Evolutionary conservation across 2,797 vertebrate genomes (phyloP).

Genomic region (Potorous gilbertii): DNA sequence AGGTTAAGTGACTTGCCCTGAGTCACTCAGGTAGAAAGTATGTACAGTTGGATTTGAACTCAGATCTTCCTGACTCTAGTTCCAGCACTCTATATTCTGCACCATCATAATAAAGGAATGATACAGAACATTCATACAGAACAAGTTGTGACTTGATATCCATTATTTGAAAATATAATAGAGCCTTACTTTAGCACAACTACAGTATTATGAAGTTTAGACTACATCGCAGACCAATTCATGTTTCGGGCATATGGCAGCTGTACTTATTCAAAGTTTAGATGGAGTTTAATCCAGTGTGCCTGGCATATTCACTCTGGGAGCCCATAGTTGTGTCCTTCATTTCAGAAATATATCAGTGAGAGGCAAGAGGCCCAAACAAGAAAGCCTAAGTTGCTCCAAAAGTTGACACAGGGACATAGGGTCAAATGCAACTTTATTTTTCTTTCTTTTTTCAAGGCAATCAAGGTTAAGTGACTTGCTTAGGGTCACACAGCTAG

Average conservation of each 20-base stretch:
- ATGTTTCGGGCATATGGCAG: neutral
- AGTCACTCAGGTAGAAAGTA: neutral
- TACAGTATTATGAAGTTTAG: neutral
- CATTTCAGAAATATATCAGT: neutral
- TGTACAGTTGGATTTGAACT: neutral
- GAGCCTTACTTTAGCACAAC: neutral
- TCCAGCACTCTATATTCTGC: neutral
- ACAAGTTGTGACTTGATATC: neutral
- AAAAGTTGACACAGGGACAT: neutral
- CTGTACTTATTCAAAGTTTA: neutral
- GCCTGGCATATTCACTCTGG: neutral
- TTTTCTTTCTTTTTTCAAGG: too few relatives aligned
- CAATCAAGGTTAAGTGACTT: too few relatives aligned
- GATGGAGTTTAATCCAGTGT: neutral
- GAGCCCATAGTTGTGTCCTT: neutral
- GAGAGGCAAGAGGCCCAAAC: neutral
- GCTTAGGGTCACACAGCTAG: too few relatives aligned
- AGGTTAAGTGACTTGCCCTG: neutral
- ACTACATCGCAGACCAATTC: neutral
- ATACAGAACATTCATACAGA: neutral
- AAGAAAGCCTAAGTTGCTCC: neutral
- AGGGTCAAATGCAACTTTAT: neutral
- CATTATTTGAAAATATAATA: neutral
- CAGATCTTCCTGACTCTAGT: neutral
- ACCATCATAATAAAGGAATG: neutral